Percentiles rank a stretch among this genome's conserved stretches.
phyloP scores from a whole-genome alignment of 2,113 vertebrate genomes.

The Carlito syrichta region DNA sequence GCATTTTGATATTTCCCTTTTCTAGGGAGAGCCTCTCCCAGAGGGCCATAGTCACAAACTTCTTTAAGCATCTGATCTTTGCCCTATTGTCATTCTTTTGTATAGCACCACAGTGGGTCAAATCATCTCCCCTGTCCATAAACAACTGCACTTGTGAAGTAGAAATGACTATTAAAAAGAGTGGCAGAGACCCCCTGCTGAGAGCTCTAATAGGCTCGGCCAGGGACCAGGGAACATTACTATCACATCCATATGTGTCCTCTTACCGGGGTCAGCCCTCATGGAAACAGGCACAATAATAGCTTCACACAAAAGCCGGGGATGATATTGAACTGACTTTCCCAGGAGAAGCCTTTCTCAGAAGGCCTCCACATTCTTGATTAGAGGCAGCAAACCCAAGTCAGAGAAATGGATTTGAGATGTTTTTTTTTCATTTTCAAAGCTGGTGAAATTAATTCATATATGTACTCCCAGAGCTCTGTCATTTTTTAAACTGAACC shows the following conservation, averaged over 20 bases:
- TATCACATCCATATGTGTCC: conserved; percentile 54
- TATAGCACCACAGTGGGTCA: conserved; percentile 26
- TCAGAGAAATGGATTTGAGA: neutral
- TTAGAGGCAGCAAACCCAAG: neutral
- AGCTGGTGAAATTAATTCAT: conserved; percentile 13
- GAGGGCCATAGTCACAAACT: neutral
- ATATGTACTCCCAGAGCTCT: neutral
- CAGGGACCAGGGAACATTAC: conserved; percentile 52
- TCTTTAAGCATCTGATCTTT: conserved; percentile 55
- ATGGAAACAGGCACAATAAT: conserved; percentile 47
- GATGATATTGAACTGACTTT: conserved; percentile 61
- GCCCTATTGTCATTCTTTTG: neutral
- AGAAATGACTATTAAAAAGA: conserved; percentile 59
- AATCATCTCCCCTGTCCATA: conserved; percentile 66
- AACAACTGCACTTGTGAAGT: conserved; percentile 60
- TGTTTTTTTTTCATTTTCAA: conserved; percentile 1
- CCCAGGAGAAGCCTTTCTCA: conserved; percentile 40
- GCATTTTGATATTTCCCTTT: conserved; percentile 1
- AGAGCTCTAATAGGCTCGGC: conserved; percentile 38
- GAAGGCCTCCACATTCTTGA: conserved; percentile 31
- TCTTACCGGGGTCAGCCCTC: conserved; percentile 57
- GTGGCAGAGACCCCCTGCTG: conserved; percentile 16
- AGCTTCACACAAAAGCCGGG: conserved; percentile 63
- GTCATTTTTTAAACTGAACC: neutral
- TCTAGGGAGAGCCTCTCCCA: neutral